phyloP scores from a whole-genome alignment of 23 tunicate genomes.

The Styela plicata region DNA sequence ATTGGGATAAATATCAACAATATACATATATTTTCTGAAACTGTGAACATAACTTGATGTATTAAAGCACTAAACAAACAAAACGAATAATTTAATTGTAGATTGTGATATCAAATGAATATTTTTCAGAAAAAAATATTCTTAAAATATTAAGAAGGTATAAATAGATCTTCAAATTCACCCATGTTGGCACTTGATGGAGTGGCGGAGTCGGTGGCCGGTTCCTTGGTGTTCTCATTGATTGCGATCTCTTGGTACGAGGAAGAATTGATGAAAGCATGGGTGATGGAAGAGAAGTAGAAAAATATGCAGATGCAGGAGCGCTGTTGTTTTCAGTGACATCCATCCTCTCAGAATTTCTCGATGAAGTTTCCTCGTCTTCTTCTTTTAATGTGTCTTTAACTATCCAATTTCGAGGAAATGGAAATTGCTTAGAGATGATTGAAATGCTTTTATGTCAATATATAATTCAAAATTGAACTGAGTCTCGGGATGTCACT shows the following conservation, averaged over 20 bases:
- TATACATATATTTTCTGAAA: too few relatives aligned
- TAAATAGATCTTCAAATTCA: too few relatives aligned
- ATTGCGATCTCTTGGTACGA: conserved; percentile 16
- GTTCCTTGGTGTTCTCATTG: conserved; percentile 24
- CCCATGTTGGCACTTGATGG: conserved; percentile 66
- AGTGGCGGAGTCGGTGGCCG: conserved; percentile 55
- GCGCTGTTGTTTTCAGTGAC: conserved; percentile 16
- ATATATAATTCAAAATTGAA: too few relatives aligned
- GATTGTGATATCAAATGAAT: too few relatives aligned
- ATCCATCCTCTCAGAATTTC: conserved; percentile 10
- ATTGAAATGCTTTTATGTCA: too few relatives aligned
- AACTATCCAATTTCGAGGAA: background rate
- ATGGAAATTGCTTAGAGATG: too few relatives aligned
- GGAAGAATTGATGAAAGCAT: conserved; percentile 14
- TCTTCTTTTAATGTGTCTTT: background rate
- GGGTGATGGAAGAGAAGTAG: conserved; percentile 20
- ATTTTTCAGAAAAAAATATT: too few relatives aligned
- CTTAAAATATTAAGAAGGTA: too few relatives aligned
- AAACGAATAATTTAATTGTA: too few relatives aligned
- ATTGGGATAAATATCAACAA: too few relatives aligned
- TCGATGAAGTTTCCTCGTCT: conserved; percentile 5
- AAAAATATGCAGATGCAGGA: conserved; percentile 8
- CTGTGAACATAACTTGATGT: too few relatives aligned
- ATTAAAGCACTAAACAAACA: background rate
- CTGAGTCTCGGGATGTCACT: too few relatives aligned